Percentiles rank a stretch among this genome's conserved stretches.
Conservation (phyloP, 2,888 invertebrate species). For the Acanthosoma haemorrhoidale region DNA sequence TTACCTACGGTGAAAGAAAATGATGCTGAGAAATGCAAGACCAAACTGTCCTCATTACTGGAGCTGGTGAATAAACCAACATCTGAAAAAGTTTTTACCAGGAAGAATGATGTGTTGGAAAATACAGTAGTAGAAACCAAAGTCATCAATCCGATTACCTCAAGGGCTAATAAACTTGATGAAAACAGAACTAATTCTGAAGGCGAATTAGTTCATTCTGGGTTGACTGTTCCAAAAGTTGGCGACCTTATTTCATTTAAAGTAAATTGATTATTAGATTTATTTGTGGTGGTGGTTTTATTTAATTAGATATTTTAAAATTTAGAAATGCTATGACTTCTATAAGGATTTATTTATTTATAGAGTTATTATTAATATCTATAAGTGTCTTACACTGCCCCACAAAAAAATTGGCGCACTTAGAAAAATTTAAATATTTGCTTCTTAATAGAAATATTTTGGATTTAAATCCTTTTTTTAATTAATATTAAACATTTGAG, state of each 20-base stretch:
- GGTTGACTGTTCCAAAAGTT: neutral
- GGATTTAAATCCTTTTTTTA: no score
- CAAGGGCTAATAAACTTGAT: neutral
- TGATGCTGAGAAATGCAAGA: neutral
- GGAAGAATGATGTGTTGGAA: neutral
- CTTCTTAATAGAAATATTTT: no score
- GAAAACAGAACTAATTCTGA: neutral
- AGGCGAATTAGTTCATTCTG: neutral
- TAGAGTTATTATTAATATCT: no score
- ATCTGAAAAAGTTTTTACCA: conserved; percentile 9
- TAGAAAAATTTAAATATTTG: no score
- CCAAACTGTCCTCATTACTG: neutral
- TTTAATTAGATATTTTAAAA: no score
- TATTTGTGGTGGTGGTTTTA: no score
- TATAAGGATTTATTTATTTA: no score
- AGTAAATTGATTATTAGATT: neutral
- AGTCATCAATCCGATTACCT: neutral
- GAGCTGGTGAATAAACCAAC: neutral
- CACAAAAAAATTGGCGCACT: no score
- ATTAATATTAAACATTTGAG: no score
- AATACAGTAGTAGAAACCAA: neutral
- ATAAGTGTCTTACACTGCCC: no score
- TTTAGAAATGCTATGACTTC: no score
- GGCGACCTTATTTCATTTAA: neutral
- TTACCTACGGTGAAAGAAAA: neutral